These are phyloP conservation scores for Fukomys damarensis DNA, from an alignment of 2,113 vertebrate genomes.

Conservation along the genomic window DNA sequence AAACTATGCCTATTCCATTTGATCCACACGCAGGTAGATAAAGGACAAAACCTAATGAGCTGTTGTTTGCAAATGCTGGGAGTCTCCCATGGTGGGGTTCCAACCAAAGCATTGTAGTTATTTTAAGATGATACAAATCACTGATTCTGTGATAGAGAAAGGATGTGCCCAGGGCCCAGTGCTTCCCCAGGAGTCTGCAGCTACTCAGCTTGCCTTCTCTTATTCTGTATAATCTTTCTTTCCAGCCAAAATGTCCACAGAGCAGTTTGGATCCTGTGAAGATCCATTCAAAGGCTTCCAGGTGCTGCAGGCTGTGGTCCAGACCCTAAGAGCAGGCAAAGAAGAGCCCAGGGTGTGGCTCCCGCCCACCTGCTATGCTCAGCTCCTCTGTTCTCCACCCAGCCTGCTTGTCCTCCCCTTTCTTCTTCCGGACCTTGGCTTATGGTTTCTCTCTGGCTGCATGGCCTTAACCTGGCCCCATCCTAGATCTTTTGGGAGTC, in stretches of 20 bases:
- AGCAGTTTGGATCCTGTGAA: neutral
- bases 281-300: neutral
- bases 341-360: neutral
- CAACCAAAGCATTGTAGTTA: neutral
- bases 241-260: neutral
- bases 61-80: neutral
- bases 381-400: neutral
- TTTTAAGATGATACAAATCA: neutral
- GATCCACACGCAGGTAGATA: neutral
- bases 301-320: rapidly evolving
- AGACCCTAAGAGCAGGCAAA: rapidly evolving
- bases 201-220: neutral
- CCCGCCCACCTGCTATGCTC: neutral
- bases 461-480: too few species aligned
- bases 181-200: neutral
- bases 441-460: too few species aligned
- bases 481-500: neutral
- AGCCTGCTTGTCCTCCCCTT: rapidly evolving
- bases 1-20: neutral
- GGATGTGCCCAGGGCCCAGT: neutral
- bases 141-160: neutral
- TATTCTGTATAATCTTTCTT: neutral
- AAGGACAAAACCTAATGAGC: neutral
- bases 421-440: neutral
- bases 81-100: neutral